Evolutionary conservation across 2,113 vertebrate species (phyloP).

Genomic region (Gopherus flavomarginatus): DNA sequence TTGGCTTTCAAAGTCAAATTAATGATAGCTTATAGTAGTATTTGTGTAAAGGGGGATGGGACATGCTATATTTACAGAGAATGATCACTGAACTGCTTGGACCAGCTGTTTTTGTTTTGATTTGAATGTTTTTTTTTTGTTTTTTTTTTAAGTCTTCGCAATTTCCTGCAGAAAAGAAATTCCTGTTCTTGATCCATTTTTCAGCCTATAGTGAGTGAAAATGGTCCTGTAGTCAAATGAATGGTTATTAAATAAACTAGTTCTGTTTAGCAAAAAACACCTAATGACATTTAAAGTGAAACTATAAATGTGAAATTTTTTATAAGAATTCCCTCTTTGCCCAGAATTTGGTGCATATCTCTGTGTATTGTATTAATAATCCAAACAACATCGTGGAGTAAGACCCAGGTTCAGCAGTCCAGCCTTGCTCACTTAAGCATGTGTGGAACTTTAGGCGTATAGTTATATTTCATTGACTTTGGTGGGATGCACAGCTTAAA

Average conservation of each 20-base stretch:
- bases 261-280: no score
- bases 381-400: background rate
- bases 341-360: background rate
- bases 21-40: background rate
- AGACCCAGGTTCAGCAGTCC: background rate
- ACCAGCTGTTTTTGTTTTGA: background rate
- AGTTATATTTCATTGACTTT: background rate
- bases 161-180: background rate
- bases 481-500: background rate
- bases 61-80: background rate
- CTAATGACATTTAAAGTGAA: background rate
- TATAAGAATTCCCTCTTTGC: background rate
- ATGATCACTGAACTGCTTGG: conserved; percentile 9
- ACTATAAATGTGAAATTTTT: background rate
- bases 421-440: background rate
- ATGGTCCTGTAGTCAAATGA: background rate
- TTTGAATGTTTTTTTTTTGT: background rate
- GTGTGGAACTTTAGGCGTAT: background rate
- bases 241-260: background rate
- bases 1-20: conserved; percentile 32
- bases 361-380: background rate
- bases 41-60: background rate
- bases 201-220: background rate
- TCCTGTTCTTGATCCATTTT: background rate
- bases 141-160: background rate